Conservation (phyloP, 2,888 invertebrate genomes). For the Microctonus hyperodae region DNA sequence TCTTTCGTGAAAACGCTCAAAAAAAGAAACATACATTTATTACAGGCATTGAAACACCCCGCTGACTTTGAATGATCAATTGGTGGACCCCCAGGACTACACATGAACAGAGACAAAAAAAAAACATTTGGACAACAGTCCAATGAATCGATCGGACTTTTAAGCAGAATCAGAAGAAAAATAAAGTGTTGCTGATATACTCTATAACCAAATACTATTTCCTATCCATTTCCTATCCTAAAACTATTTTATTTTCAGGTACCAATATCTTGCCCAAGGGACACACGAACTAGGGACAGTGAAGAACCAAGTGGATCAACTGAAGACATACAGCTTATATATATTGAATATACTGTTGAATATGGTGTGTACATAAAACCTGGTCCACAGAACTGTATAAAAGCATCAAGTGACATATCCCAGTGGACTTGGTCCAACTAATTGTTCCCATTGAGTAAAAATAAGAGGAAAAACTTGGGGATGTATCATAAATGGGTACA, state of each 20-base stretch:
- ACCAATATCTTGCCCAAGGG: conserved; percentile 7
- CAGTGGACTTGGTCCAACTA: background rate
- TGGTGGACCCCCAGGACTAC: background rate
- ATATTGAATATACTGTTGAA: background rate
- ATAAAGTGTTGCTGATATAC: background rate
- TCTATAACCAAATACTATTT: background rate
- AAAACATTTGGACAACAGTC: background rate
- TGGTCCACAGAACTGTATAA: too few species aligned
- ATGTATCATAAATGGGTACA: background rate
- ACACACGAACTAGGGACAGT: background rate
- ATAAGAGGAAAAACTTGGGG: background rate
- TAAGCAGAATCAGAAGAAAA: background rate
- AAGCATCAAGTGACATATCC: background rate
- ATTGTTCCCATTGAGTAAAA: conserved; percentile 11
- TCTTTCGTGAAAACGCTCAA: background rate
- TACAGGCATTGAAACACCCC: background rate
- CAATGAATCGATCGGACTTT: background rate
- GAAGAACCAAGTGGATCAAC: background rate
- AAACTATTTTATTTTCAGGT: background rate
- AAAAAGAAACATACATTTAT: background rate
- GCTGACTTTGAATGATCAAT: conserved; percentile 11
- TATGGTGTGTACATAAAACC: background rate
- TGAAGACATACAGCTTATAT: background rate
- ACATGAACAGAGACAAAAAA: background rate
- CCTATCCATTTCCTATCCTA: too few species aligned